phyloP scores from a whole-genome alignment of 2,888 invertebrate genomes.

The Sycophila texana region DNA sequence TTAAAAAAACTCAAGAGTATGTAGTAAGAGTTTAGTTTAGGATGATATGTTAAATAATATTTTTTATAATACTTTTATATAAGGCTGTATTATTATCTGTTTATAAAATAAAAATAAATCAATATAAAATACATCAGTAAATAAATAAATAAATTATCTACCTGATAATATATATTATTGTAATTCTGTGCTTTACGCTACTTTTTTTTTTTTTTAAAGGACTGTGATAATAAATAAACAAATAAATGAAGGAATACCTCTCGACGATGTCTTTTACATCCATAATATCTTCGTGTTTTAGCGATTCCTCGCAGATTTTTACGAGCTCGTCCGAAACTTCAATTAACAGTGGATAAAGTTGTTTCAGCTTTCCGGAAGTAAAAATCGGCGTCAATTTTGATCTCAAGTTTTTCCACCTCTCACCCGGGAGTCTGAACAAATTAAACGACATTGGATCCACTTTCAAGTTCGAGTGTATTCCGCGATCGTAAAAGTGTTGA shows the following conservation, averaged over 20 bases:
- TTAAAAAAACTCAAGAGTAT: too few relatives aligned
- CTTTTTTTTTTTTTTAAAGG: too few relatives aligned
- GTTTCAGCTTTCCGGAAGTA: slow-evolving; percentile 73
- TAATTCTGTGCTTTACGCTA: too few relatives aligned
- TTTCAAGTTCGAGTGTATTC: slow-evolving; percentile 66
- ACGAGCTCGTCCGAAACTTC: slow-evolving; percentile 63
- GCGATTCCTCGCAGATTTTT: slow-evolving; percentile 50
- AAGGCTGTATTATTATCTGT: too few relatives aligned
- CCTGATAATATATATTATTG: too few relatives aligned
- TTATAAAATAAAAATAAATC: not conserved
- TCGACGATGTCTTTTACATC: slow-evolving; percentile 65
- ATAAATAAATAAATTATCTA: not conserved
- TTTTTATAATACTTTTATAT: too few relatives aligned
- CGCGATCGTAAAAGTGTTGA: slow-evolving; percentile 70
- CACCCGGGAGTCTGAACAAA: slow-evolving; percentile 67
- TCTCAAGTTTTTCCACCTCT: slow-evolving; percentile 71
- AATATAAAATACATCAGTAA: too few relatives aligned
- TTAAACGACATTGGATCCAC: slow-evolving; percentile 68
- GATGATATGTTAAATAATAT: too few relatives aligned
- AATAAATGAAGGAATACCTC: too few relatives aligned
- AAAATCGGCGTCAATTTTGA: slow-evolving; percentile 73
- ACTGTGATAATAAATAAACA: not conserved
- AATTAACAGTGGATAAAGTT: slow-evolving; percentile 67
- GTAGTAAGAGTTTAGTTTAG: too few relatives aligned
- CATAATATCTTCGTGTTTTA: slow-evolving; percentile 40